Conservation (phyloP, 2,888 invertebrate genomes). For the Harpagoxenus sublaevis region DNA sequence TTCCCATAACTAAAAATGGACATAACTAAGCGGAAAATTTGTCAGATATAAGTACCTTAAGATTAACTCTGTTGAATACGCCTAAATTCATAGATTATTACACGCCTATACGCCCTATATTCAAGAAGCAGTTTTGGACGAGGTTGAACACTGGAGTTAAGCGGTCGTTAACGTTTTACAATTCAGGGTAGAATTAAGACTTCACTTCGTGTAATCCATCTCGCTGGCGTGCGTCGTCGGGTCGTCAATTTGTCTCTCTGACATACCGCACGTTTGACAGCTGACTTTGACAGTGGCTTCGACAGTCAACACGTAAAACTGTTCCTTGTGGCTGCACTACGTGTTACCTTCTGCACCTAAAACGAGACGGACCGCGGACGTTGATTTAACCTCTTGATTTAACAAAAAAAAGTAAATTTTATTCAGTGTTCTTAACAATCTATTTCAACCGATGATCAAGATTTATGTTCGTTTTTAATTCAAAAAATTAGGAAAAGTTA, state of each 20-base stretch:
- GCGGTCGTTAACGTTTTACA: not conserved
- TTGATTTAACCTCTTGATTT: too few species aligned
- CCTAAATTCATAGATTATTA: conserved; percentile 92
- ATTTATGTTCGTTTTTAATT: too few species aligned
- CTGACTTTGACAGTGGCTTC: not conserved
- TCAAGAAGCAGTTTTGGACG: conserved; percentile 42
- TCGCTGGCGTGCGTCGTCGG: not conserved
- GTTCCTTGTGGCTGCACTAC: not conserved
- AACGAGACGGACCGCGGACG: not conserved
- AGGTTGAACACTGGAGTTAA: not conserved
- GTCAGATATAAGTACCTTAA: conserved; percentile 88
- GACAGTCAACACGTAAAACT: not conserved
- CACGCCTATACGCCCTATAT: conserved; percentile 68
- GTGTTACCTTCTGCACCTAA: not conserved
- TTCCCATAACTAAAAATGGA: not conserved
- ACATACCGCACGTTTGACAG: not conserved
- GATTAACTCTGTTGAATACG: conserved; percentile 93
- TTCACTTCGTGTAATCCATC: not conserved
- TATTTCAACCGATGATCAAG: too few species aligned
- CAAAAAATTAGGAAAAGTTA: too few species aligned
- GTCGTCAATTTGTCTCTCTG: not conserved
- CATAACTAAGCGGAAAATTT: not conserved
- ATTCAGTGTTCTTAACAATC: too few species aligned
- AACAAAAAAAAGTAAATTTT: too few species aligned
- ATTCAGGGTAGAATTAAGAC: not conserved